These are phyloP conservation scores for Chloropsis cyanopogon DNA, from an alignment of 2,113 vertebrate genomes.

Conservation along the genomic window DNA sequence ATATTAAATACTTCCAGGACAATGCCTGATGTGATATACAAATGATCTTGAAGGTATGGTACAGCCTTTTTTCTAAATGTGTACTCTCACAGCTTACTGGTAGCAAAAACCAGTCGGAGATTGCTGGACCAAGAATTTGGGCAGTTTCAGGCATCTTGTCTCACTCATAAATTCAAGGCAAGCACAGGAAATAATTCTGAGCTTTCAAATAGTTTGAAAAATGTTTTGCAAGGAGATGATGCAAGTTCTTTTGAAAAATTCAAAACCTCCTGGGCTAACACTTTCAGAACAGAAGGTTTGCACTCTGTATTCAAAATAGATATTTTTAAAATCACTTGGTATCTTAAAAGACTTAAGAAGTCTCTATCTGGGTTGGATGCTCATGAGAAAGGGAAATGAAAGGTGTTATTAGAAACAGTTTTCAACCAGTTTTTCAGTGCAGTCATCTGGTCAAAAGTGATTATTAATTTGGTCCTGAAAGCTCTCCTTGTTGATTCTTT, in stretches of 20 bases:
- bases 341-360: not conserved
- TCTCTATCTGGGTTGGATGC: not conserved
- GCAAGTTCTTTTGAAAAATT: not conserved
- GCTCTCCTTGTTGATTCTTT: not conserved
- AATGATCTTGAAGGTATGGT: not conserved
- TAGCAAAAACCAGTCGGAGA: not conserved
- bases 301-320: not conserved
- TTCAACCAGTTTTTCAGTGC: not conserved
- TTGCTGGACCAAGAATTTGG: not conserved
- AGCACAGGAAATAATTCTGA: not conserved
- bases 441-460: not conserved
- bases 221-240: not conserved
- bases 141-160: not conserved
- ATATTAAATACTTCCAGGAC: not conserved
- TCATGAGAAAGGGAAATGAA: not conserved
- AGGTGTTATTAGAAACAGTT: not conserved
- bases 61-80: not conserved
- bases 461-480: not conserved
- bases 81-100: not conserved
- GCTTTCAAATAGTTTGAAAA: not conserved
- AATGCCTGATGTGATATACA: not conserved
- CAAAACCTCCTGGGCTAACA: not conserved
- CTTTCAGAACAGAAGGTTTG: not conserved
- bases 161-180: not conserved
- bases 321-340: not conserved